phyloP scores from a whole-genome alignment of 2,888 invertebrate species.

The Mechanitis mazaeus region DNA sequence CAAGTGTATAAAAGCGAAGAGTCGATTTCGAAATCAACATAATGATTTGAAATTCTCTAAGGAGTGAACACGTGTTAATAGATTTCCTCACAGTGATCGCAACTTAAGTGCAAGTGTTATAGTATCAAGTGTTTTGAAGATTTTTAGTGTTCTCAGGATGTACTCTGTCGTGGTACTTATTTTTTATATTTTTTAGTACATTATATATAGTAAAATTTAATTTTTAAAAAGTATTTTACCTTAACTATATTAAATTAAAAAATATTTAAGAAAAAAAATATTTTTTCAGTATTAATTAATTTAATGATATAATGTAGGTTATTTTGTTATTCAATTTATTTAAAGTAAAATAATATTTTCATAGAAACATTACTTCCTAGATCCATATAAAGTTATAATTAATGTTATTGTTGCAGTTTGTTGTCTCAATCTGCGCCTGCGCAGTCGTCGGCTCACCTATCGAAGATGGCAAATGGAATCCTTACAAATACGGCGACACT shows the following conservation, averaged over 20 bases:
- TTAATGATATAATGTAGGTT: slow-evolving; percentile 3
- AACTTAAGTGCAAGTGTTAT: slow-evolving; percentile 52
- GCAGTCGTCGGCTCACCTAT: slow-evolving; percentile 46
- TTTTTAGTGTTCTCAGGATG: slow-evolving; percentile 56
- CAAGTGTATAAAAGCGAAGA: slow-evolving; percentile 73
- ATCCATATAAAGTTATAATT: slow-evolving; percentile 11
- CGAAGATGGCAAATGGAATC: slow-evolving; percentile 62
- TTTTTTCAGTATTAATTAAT: too few relatives aligned
- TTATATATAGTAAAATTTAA: slow-evolving; percentile 2
- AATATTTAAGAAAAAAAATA: too few relatives aligned
- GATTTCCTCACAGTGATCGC: slow-evolving; percentile 61
- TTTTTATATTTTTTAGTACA: slow-evolving; percentile 10
- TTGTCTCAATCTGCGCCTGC: slow-evolving; percentile 58
- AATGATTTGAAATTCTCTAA: slow-evolving; percentile 70
- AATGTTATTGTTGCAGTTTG: slow-evolving; percentile 45
- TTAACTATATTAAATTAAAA: too few relatives aligned
- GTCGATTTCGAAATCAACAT: slow-evolving; percentile 74
- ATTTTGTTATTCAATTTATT: neutral
- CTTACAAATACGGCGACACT: slow-evolving; percentile 55
- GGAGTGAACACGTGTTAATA: slow-evolving; percentile 65
- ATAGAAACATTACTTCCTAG: slow-evolving; percentile 1
- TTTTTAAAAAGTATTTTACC: too few relatives aligned
- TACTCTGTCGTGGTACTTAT: slow-evolving; percentile 48
- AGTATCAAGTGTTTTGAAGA: slow-evolving; percentile 39
- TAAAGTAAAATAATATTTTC: too few relatives aligned